A percentile compares a stretch with the other conserved stretches of the same genome.
phyloP scores from a whole-genome alignment of 2,888 invertebrate species.

The Chouioia cunea region DNA sequence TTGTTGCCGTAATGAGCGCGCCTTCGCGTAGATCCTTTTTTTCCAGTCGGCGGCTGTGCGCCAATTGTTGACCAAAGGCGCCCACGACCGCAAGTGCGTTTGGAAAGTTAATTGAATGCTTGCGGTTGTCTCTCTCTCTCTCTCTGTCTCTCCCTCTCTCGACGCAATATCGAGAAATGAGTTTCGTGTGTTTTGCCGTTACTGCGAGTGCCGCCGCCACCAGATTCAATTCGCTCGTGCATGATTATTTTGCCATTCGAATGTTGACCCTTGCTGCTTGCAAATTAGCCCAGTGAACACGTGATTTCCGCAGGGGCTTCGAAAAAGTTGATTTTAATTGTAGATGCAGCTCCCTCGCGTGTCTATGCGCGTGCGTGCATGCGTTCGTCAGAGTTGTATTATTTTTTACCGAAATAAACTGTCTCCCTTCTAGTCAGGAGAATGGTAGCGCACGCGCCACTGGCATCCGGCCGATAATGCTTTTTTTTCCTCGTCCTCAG shows the following conservation, averaged over 20 bases:
- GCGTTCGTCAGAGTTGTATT: slow-evolving; percentile 25
- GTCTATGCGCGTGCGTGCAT: not conserved
- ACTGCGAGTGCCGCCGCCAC: too few relatives aligned
- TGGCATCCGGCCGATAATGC: slow-evolving; percentile 42
- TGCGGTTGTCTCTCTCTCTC: not conserved
- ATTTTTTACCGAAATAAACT: slow-evolving; percentile 36
- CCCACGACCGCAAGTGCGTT: too few relatives aligned
- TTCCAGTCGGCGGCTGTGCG: not conserved
- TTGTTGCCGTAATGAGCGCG: slow-evolving; percentile 41
- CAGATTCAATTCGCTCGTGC: too few relatives aligned
- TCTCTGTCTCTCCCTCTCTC: not conserved
- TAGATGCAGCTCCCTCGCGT: not conserved
- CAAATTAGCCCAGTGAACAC: slow-evolving; percentile 20
- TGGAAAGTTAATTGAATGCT: not conserved
- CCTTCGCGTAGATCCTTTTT: not conserved
- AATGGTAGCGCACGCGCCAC: not conserved
- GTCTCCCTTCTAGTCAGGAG: not conserved
- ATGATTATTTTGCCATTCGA: too few relatives aligned
- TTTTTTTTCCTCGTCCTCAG: not conserved
- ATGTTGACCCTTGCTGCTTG: too few relatives aligned
- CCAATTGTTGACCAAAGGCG: too few relatives aligned
- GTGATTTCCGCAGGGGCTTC: slow-evolving; percentile 20
- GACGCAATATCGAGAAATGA: too few relatives aligned
- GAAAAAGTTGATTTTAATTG: slow-evolving; percentile 41
- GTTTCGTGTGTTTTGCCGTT: too few relatives aligned